These are phyloP conservation scores for Catharus minimus DNA, from an alignment of 2,113 vertebrate genomes.

Conservation along the genomic window DNA sequence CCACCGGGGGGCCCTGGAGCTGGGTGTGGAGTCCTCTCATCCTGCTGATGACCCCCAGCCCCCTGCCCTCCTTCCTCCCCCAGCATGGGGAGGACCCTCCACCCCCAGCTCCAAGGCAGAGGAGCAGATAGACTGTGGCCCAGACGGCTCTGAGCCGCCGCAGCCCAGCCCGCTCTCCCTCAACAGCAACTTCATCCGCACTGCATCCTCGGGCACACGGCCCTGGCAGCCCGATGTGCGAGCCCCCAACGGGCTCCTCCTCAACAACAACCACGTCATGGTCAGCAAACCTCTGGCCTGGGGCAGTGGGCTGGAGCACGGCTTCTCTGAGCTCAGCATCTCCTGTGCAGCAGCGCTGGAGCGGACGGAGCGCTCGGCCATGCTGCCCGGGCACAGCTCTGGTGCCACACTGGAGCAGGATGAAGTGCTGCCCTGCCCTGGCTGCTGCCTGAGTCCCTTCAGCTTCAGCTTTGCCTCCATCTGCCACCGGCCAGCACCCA, in stretches of 20 bases:
- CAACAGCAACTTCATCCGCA: conserved; percentile 69
- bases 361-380: conserved; percentile 21
- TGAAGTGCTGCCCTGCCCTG: conserved; percentile 84
- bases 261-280: conserved; percentile 79
- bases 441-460: conserved; percentile 84
- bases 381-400: conserved; percentile 59
- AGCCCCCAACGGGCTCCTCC: conserved; percentile 54
- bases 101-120: background rate
- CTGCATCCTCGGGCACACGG: conserved; percentile 47
- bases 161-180: background rate
- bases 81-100: background rate
- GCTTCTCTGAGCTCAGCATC: conserved; percentile 62
- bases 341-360: conserved; percentile 18
- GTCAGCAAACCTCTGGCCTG: conserved; percentile 78
- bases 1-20: conserved; percentile 35
- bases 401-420: conserved; percentile 78
- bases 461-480: conserved; percentile 84
- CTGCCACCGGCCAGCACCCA: conserved; percentile 79
- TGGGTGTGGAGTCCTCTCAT: background rate
- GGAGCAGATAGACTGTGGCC: conserved; percentile 82
- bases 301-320: conserved; percentile 68
- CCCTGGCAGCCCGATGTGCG: conserved; percentile 76
- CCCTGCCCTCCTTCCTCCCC: rapidly evolving
- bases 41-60: rapidly evolving
- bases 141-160: conserved; percentile 61